Base-by-base conservation (phyloP, 2,888 invertebrate species). In the Meiosimyza platycephala region DNA sequence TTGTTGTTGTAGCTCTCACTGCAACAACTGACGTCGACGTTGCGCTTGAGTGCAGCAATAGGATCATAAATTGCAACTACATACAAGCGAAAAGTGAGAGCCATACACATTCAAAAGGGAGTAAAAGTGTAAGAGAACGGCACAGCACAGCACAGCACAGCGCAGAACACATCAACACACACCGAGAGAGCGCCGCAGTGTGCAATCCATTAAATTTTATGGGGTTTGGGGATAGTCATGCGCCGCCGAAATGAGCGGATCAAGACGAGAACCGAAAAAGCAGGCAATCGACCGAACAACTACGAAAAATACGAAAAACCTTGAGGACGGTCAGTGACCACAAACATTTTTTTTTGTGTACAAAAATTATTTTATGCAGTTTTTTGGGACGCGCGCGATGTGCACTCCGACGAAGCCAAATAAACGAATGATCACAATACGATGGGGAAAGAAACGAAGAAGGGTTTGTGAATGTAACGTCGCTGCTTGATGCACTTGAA, bases 311-410 rank as follows among this genome's bases (percentile, higher is more conserved):
- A 81, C 84, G 79, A 82, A 85, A 84, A 85, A 84, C 84, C 84
- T 84, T 84, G 84, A 84, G 85, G 83, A 83, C 84, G 84, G 85
- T 84, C 85, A 84, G 83, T 85, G 84, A 85, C 84, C 84, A 84
- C 68, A 76, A 83, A 84, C 79, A 83, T 80, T 74, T 28, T 75
- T 75, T 74, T 63, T 71, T 69, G 83, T 81, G 80, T 81, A 82
- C 80, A 82, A 84, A 82, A 83, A 84, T 84, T 83, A 82, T 81
- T 71, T 65, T 71, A 79, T 80, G 76, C 72, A 77, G 74, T 72
- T 76, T 74, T 75, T 73, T 12, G 63, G 71, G 59, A 59, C 16
- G 47, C 64, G 16, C 48, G 50, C 50, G 64, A 48, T 54, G 54
- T 18, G 18, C 16, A 16, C 54, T 9, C 54, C 48, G 5, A 40